A percentile compares a stretch with the other conserved stretches of the same genome.
These are phyloP conservation scores for Cremastinae sp. DNA, from an alignment of 2,888 invertebrate genomes.

Conservation along the genomic window DNA sequence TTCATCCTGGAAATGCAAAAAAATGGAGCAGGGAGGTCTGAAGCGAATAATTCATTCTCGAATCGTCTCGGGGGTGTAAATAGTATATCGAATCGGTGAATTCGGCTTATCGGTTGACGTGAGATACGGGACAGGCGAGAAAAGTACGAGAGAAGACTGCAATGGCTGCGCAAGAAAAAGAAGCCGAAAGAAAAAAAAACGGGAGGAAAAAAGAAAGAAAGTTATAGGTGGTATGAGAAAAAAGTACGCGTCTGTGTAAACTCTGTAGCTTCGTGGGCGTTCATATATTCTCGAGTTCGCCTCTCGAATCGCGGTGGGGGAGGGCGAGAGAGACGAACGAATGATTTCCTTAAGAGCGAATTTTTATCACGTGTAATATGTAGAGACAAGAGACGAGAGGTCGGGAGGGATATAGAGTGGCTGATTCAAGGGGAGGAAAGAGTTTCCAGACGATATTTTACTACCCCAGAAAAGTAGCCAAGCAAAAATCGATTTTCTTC, in stretches of 20 bases:
- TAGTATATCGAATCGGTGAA: constrained; percentile 47
- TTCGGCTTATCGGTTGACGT: constrained; percentile 53
- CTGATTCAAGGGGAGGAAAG: constrained; percentile 48
- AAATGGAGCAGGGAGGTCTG: constrained; percentile 2
- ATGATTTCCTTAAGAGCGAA: constrained; percentile 54
- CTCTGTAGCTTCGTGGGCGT: constrained; percentile 15
- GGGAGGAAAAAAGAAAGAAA: constrained; percentile 29
- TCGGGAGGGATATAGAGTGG: constrained; percentile 2
- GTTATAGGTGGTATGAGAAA: constrained; percentile 38
- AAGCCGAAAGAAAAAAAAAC: constrained; percentile 1
- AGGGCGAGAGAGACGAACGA: constrained; percentile 20
- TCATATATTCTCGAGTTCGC: constrained; percentile 45
- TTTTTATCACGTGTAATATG: constrained; percentile 59
- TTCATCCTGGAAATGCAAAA: background rate
- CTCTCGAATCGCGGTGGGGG: background rate
- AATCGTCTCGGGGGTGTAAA: constrained; percentile 49
- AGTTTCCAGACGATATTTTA: constrained; percentile 29
- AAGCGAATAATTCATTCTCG: constrained; percentile 47
- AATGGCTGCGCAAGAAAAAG: constrained; percentile 6
- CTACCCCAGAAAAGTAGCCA: constrained; percentile 19
- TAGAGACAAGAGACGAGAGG: constrained; percentile 26
- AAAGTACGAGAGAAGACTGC: constrained; percentile 30
- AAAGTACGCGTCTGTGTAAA: constrained; percentile 16
- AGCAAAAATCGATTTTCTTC: constrained; percentile 63
- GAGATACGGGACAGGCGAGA: constrained; percentile 28